phyloP scores from a whole-genome alignment of 2,888 invertebrate genomes.

The Scelioninae gen. 1 region DNA sequence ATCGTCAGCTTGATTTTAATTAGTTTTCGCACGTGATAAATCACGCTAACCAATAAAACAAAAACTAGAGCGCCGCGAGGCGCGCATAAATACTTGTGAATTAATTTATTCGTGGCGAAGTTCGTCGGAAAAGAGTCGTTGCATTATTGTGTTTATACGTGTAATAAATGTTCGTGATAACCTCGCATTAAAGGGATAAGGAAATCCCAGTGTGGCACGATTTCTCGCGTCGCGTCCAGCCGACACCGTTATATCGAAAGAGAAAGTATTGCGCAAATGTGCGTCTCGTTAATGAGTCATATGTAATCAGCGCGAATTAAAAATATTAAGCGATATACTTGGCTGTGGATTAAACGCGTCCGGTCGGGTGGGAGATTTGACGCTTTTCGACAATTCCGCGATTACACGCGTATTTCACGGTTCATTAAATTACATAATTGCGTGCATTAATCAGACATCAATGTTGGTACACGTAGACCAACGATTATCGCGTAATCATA shows the following conservation, averaged over 20 bases:
- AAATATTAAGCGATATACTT: constrained; percentile 53
- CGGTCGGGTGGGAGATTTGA: background rate
- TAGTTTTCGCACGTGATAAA: constrained; percentile 52
- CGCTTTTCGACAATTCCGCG: constrained; percentile 57
- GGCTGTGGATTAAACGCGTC: constrained; percentile 43
- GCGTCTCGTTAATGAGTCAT: constrained; percentile 63
- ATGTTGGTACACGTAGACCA: constrained; percentile 31
- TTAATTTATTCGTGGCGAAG: constrained; percentile 49
- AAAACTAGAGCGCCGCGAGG: constrained; percentile 23
- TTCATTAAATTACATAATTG: constrained; percentile 63
- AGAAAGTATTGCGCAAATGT: constrained; percentile 66
- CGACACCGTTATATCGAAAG: constrained; percentile 66
- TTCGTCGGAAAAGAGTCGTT: too few relatives aligned
- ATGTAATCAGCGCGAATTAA: constrained; percentile 65
- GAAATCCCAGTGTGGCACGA: constrained; percentile 65
- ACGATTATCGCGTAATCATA: constrained; percentile 45
- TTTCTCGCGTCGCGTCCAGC: constrained; percentile 64
- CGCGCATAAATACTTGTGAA: constrained; percentile 35
- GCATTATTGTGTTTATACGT: constrained; percentile 59
- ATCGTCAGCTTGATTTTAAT: too few relatives aligned
- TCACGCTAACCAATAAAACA: constrained; percentile 13
- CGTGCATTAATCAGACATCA: constrained; percentile 51
- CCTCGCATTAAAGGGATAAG: constrained; percentile 69
- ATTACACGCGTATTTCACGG: constrained; percentile 61
- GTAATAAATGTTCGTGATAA: constrained; percentile 72